Evolutionary conservation across 2,888 invertebrate species (phyloP).

Genomic region (Omphaloscelis lunosa): DNA sequence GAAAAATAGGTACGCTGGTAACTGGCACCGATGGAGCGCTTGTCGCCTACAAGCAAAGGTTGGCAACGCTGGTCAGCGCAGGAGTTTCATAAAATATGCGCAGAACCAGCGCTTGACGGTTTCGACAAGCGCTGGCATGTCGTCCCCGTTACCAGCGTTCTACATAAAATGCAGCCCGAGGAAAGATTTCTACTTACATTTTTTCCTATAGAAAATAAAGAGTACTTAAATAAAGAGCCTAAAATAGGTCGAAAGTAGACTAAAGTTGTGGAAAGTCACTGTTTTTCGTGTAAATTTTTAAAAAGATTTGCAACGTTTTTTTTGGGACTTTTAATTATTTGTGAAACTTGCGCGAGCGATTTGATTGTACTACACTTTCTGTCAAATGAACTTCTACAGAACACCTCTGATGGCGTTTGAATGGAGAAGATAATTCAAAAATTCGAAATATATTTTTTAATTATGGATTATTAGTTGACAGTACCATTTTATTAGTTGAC

Average conservation of each 20-base stretch:
- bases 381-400: slow-evolving; percentile 67
- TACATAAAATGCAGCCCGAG: too few species aligned
- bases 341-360: slow-evolving; percentile 72
- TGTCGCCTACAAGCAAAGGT: too few species aligned
- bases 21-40: too few species aligned
- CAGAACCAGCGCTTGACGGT: too few species aligned
- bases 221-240: slow-evolving; percentile 55
- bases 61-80: too few species aligned
- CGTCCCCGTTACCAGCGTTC: too few species aligned
- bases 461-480: slow-evolving; percentile 10
- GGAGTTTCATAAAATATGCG: too few species aligned
- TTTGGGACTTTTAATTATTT: slow-evolving; percentile 73
- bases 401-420: slow-evolving; percentile 71
- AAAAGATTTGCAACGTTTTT: slow-evolving; percentile 61
- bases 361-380: slow-evolving; percentile 77
- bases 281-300: slow-evolving; percentile 52
- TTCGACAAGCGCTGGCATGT: too few species aligned
- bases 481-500: slow-evolving; percentile 12
- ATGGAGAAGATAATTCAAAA: slow-evolving; percentile 59
- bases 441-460: background rate
- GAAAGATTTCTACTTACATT: slow-evolving; percentile 70
- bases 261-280: slow-evolving; percentile 43
- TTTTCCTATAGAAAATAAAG: slow-evolving; percentile 60
- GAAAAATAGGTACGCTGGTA: too few species aligned
- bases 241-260: slow-evolving; percentile 19